Evolutionary conservation across 2,888 invertebrate genomes (phyloP), one percentile per base, ranked within the genome.

Genomic region (Synanthedon vespiformis): DNA sequence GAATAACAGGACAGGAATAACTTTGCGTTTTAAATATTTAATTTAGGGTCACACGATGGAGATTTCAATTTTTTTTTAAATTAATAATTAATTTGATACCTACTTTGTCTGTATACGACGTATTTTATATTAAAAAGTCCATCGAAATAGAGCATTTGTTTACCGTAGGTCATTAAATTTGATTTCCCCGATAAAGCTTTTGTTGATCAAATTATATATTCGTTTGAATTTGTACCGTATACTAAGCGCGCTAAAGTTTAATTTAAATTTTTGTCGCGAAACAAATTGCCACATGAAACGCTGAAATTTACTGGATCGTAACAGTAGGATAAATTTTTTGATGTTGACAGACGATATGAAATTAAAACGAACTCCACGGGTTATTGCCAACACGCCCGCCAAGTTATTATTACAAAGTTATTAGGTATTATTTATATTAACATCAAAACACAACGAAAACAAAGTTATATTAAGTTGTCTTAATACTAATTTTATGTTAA

Each of bases 91-190:
- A 34, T 8, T 34, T 34, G 8, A 34, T 34, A 34, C 2, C 34
- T 34, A 34, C 8, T 49, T 4, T 2, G 51, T 48, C 49, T 49
- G 49, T 49, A 6, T 49, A 41, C 41, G 6, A 27, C 2, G 11
- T 8, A 40, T 40, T 55, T 57, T 55, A 55, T 55, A 55, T 58
- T 34, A 34, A 34, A 34, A 34, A 34, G 53, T 57, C 56, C 58
- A 59, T 66, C 54, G 52, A 57, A 58, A 60, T 61, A 59, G 57
- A 62, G 59, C 62, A 61, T 61, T 61, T 63, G 62, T 65, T 64
- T 63, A 63, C 61, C 64, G 63, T 63, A 61, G 58, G 56, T 60
- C 62, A 61, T 67, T 63, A 65, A 67, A 63, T 64, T 63, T 61
- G 61, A 63, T 58, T 62, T 59, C 54, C 47, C 55, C 55, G 52